Evolutionary conservation across 2,888 invertebrate species (phyloP), one percentile per base, ranked within the genome.

Genomic region (Eugnorisma glareosa): DNA sequence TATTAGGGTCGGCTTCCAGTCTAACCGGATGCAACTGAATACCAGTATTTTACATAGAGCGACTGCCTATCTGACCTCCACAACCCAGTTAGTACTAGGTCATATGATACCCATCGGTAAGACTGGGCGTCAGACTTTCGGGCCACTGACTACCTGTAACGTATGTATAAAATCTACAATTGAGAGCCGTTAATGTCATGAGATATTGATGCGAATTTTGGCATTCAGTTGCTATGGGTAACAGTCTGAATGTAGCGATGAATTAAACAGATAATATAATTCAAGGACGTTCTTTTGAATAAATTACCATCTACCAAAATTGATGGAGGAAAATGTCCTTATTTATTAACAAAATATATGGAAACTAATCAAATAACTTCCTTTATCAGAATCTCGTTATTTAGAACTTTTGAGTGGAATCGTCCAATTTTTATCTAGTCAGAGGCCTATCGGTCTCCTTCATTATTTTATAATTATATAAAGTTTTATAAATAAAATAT

Each of bases 401-500:
- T 64, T 72, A n/a, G 18, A 79, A 75, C 51, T 64, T 43, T 59
- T 67, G 31, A 64, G 75, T 66, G 31, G 45, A 75, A 73, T 76
- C 13, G 11, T 69, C 40, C 59, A 74, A 84, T 77, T 84, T 77
- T 43, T 43, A 72, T 45, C 67, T 40, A 57, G 13, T 18, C 40
- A 11, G n/a, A 59, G 15, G n/a, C 45, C 8, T 5, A 24, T 24
- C 37, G 28, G 45, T 64, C 35, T 31, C 24, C 24, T 43, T n/a
- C 24, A 63, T 59, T 76, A 63, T 31, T 37, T n/a, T n/a, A n/a
- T n/a, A n/a, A n/a, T n/a, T n/a, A n/a, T n/a, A n/a, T n/a, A 67
- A 83, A 61, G 28, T 64, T 48, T 45, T 66, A 40, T 59, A 67
- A 51, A 15, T 40, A 40, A 37, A n/a, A n/a, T n/a, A n/a, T n/a